phyloP scores from a whole-genome alignment of 2,888 invertebrate genomes.

The Aricia artaxerxes region DNA sequence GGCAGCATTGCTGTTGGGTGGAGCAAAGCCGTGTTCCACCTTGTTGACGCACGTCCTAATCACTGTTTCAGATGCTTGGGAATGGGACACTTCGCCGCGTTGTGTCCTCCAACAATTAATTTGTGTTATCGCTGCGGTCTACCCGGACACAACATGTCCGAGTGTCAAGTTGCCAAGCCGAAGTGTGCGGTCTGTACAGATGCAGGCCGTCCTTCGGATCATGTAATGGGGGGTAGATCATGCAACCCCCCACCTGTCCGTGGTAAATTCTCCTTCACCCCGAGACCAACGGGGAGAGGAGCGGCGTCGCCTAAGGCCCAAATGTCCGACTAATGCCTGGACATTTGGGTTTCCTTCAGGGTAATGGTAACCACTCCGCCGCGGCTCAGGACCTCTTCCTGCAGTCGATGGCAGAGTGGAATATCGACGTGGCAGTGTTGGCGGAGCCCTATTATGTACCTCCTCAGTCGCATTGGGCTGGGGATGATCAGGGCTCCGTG shows the following conservation, averaged over 20 bases:
- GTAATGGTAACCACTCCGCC: too few species aligned
- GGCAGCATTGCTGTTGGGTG: not conserved
- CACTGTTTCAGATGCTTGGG: not conserved
- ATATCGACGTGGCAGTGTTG: too few species aligned
- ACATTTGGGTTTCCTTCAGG: too few species aligned
- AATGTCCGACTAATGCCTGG: too few species aligned
- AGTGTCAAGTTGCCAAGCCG: not conserved
- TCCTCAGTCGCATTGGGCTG: too few species aligned
- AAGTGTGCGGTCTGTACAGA: not conserved
- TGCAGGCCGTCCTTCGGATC: not conserved
- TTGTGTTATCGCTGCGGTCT: not conserved
- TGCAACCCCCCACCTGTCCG: not conserved
- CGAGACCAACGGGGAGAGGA: too few species aligned
- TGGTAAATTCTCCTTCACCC: too few species aligned
- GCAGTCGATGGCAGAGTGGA: too few species aligned
- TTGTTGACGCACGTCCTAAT: not conserved
- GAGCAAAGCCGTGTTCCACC: not conserved
- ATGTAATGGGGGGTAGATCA: not conserved
- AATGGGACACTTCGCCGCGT: not conserved
- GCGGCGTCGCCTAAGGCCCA: too few species aligned
- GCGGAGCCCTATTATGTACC: too few species aligned
- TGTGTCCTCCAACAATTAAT: not conserved
- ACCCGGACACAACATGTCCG: not conserved
- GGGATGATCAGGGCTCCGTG: too few species aligned
- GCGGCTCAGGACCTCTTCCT: too few species aligned